Evolutionary conservation across 2,888 invertebrate species (phyloP).

Genomic region (Kuschelorhynchus macadamiae): DNA sequence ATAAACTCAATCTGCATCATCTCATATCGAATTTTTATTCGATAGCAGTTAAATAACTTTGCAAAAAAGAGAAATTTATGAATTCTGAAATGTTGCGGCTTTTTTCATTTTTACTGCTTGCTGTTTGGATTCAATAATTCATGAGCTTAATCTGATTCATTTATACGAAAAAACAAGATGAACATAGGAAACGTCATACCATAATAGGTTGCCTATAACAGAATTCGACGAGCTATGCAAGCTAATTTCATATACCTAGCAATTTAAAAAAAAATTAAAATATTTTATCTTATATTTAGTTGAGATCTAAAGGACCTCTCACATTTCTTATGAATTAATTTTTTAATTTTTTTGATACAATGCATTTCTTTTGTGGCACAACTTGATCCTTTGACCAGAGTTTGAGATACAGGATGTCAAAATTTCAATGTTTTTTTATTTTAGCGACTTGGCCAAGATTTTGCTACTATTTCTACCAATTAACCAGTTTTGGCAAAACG

Average conservation of each 20-base stretch:
- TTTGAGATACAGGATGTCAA: too few species aligned
- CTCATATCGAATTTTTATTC: not conserved
- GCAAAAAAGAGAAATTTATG: not conserved
- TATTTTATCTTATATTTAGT: too few species aligned
- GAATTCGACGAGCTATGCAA: not conserved
- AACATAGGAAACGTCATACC: slow-evolving; percentile 13
- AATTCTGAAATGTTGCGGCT: not conserved
- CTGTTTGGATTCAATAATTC: slow-evolving; percentile 34
- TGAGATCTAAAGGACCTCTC: too few species aligned
- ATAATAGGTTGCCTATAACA: slow-evolving; percentile 12
- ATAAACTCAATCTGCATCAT: not conserved
- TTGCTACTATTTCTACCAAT: too few species aligned
- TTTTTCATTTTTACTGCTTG: slow-evolving; percentile 34
- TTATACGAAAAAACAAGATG: slow-evolving; percentile 24
- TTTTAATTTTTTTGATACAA: too few species aligned
- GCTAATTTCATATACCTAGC: not conserved
- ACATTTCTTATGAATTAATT: too few species aligned
- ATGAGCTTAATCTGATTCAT: slow-evolving; percentile 27
- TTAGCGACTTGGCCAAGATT: too few species aligned
- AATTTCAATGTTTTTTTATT: too few species aligned
- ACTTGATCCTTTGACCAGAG: too few species aligned
- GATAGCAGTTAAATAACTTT: not conserved
- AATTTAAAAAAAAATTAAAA: not conserved
- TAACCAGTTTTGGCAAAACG: too few species aligned
- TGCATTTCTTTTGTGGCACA: too few species aligned